Evolutionary conservation across 2,113 vertebrate species (phyloP).

Genomic region (Pogonocichla stellata): DNA sequence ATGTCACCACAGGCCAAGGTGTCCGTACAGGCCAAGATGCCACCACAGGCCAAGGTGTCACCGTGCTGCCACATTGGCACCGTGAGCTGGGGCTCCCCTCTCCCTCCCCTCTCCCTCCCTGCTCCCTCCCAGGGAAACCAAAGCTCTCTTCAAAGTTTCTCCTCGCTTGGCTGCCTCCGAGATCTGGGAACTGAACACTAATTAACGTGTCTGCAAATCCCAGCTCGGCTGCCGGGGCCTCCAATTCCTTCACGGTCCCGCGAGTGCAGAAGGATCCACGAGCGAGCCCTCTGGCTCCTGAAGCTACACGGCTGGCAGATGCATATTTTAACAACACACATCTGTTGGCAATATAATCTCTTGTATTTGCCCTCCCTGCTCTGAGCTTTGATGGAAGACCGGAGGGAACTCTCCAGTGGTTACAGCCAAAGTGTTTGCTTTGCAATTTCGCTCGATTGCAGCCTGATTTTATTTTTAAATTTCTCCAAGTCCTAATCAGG

Average conservation of each 20-base stretch:
- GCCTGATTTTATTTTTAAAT: slow-evolving; percentile 70
- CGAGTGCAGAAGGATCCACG: slow-evolving; percentile 22
- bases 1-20: accelerated
- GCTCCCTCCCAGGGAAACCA: not conserved
- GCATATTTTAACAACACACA: slow-evolving; percentile 69
- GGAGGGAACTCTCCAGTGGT: slow-evolving; percentile 60
- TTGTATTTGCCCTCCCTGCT: slow-evolving; percentile 67
- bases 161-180: slow-evolving; percentile 50
- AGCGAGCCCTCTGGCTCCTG: slow-evolving; percentile 63
- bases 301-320: slow-evolving; percentile 30
- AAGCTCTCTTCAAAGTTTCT: slow-evolving; percentile 40
- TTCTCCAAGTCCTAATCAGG: slow-evolving; percentile 73
- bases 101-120: not conserved
- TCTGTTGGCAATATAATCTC: slow-evolving; percentile 70
- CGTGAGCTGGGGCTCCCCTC: accelerated
- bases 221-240: slow-evolving; percentile 40
- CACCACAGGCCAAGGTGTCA: accelerated
- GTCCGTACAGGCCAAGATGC: accelerated
- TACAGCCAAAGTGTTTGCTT: slow-evolving; percentile 78
- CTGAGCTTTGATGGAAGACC: slow-evolving; percentile 72
- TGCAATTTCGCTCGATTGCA: slow-evolving; percentile 64
- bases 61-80: accelerated
- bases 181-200: slow-evolving; percentile 62
- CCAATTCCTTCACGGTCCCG: not conserved
- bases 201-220: slow-evolving; percentile 72